Conservation (phyloP, 2,797 vertebrate species). For the Petrocephalus sullivani region DNA sequence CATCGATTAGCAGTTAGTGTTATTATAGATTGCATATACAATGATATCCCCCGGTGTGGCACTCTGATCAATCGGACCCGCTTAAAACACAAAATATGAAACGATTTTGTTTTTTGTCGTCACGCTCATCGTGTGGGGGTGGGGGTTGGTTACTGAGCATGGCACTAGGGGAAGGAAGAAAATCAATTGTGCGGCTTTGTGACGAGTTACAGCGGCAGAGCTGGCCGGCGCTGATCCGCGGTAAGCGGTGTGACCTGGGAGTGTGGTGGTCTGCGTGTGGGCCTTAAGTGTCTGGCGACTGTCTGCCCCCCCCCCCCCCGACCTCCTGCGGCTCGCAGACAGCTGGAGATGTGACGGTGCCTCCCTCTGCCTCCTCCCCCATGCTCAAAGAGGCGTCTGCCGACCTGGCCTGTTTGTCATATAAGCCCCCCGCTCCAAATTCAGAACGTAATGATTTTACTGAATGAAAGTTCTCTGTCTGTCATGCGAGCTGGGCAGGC, state of each 20-base stretch:
- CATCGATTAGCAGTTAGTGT: conserved; percentile 43
- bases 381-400: not conserved
- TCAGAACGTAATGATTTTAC: not conserved
- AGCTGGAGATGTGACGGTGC: not conserved
- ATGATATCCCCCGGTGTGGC: conserved; percentile 34
- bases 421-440: not conserved
- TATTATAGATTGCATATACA: conserved; percentile 44
- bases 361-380: not conserved
- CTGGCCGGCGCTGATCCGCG: not conserved
- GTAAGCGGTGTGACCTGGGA: not conserved
- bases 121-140: not conserved
- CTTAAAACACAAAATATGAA: conserved; percentile 39
- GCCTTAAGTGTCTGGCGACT: conserved; percentile 50
- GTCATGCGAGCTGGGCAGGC: too few species aligned
- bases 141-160: conserved; percentile 4
- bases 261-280: not conserved
- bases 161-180: not conserved
- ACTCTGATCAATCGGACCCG: conserved; percentile 26
- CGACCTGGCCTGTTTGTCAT: not conserved
- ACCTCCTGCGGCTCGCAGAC: conserved; percentile 21
- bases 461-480: not conserved
- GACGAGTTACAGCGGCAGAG: conserved; percentile 7
- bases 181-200: conserved; percentile 26
- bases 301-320: conserved; percentile 40
- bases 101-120: conserved; percentile 22